These are phyloP conservation scores for Miichthys miiuy DNA, from an alignment of 2,797 vertebrate genomes.

Conservation along the genomic window DNA sequence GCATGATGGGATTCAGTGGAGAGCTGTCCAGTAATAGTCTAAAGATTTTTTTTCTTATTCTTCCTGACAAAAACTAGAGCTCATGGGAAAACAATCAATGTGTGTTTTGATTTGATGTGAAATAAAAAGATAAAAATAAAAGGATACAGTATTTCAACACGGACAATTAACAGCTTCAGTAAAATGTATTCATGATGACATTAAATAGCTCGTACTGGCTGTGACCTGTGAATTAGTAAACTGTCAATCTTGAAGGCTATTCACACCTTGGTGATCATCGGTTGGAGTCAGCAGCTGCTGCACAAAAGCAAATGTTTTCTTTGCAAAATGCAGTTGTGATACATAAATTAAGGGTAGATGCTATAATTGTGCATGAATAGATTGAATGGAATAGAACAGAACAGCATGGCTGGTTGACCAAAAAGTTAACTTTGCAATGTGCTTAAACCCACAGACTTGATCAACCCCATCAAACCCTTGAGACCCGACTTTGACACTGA, in stretches of 20 bases:
- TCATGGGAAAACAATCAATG: neutral
- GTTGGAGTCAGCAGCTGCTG: constrained; percentile 24
- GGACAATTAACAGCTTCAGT: neutral
- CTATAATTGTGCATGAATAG: neutral
- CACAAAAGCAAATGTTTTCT: neutral
- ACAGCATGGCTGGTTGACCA: neutral
- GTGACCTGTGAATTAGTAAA: neutral
- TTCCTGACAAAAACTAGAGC: neutral
- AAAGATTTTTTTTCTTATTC: neutral
- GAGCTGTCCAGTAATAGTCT: neutral
- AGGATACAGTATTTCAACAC: neutral
- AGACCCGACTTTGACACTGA: constrained; percentile 5
- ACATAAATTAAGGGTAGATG: neutral
- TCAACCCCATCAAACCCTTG: neutral
- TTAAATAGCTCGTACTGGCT: neutral
- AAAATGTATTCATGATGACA: neutral
- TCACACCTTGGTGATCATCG: constrained; percentile 25
- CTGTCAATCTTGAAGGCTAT: constrained; percentile 4
- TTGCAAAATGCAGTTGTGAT: neutral
- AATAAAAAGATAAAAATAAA: neutral
- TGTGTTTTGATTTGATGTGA: neutral
- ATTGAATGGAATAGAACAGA: no score
- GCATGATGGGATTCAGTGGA: neutral
- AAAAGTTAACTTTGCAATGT: neutral
- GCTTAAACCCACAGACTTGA: neutral